Evolutionary conservation across 2,888 invertebrate species (phyloP).

Genomic region (Machimus rusticus): DNA sequence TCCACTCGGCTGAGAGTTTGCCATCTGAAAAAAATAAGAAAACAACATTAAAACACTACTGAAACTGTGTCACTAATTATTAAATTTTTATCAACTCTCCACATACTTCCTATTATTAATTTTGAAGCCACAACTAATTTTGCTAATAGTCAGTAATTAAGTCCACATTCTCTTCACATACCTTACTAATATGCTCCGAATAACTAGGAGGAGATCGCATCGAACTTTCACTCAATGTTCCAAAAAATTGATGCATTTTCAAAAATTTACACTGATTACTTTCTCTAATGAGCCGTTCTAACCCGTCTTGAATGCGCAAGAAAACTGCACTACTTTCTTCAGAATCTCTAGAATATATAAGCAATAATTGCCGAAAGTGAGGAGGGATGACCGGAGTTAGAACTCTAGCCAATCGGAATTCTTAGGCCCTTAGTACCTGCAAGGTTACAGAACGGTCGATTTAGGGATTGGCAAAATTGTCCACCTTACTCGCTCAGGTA

Average conservation of each 20-base stretch:
- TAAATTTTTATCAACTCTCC: too few species aligned
- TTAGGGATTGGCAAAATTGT: not conserved
- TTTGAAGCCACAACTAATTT: not conserved
- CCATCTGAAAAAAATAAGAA: slow-evolving; percentile 34
- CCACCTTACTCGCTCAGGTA: not conserved
- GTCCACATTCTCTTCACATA: not conserved
- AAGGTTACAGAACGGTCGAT: not conserved
- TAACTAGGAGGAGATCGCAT: slow-evolving; percentile 4
- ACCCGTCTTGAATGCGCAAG: not conserved
- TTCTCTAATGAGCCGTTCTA: not conserved
- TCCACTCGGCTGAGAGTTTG: not conserved
- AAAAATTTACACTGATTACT: not conserved
- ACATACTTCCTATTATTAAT: too few species aligned
- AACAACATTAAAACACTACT: not conserved
- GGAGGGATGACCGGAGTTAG: not conserved
- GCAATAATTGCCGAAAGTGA: not conserved
- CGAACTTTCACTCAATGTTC: not conserved
- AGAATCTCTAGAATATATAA: not conserved
- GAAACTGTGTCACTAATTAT: too few species aligned
- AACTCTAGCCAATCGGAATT: not conserved
- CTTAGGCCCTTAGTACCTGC: not conserved
- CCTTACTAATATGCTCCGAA: not conserved
- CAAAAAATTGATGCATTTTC: not conserved
- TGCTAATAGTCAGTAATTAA: not conserved
- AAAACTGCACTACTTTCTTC: not conserved